phyloP scores from a whole-genome alignment of 2,797 vertebrate species.

The Pampus argenteus region DNA sequence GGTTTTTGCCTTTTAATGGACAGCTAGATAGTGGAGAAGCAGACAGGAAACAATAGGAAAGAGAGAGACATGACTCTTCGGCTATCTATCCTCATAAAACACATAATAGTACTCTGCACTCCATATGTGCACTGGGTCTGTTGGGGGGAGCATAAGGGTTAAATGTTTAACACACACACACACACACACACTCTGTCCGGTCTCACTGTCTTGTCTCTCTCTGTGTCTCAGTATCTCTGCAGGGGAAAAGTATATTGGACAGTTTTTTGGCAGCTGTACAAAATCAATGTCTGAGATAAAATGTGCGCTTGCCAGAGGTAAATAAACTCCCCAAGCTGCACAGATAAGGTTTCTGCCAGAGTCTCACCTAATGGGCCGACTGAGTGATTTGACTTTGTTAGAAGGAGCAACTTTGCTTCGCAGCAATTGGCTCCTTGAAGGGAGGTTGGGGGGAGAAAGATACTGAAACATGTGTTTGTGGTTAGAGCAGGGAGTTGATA shows the following conservation, averaged over 20 bases:
- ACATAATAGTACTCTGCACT: slow-evolving; percentile 19
- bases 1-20: no score
- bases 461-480: slow-evolving; percentile 1
- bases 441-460: background rate
- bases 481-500: background rate
- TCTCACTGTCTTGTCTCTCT: slow-evolving; percentile 31
- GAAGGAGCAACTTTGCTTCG: slow-evolving; percentile 43
- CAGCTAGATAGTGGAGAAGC: no score
- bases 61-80: no score
- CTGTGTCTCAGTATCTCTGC: slow-evolving; percentile 29
- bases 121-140: slow-evolving; percentile 9
- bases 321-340: slow-evolving; percentile 67
- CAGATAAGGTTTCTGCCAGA: slow-evolving; percentile 64
- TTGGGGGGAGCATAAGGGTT: slow-evolving; percentile 2
- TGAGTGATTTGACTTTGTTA: slow-evolving; percentile 72
- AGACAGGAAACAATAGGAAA: no score
- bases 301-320: slow-evolving; percentile 67
- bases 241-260: slow-evolving; percentile 54
- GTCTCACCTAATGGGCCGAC: slow-evolving; percentile 50
- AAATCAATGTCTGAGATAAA: slow-evolving; percentile 83
- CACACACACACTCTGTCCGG: background rate
- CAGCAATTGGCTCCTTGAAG: slow-evolving; percentile 44
- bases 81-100: slow-evolving; percentile 11
- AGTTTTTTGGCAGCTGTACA: slow-evolving; percentile 76
- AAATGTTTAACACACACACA: background rate